These are phyloP conservation scores for Eristalinus sepulchralis DNA, from an alignment of 2,888 invertebrate species.

Conservation along the genomic window DNA sequence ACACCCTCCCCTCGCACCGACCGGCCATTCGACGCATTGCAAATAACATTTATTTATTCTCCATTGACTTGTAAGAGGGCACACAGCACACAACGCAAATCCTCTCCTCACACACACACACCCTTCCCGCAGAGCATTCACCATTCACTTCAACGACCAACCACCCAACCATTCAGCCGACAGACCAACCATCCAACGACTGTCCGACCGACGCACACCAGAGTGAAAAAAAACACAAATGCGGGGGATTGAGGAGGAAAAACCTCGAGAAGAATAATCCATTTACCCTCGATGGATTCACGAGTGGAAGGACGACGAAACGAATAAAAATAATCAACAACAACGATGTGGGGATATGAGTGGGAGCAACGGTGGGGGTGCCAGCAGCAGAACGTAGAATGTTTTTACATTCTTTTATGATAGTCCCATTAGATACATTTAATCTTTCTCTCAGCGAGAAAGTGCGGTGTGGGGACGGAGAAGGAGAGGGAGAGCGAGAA, in stretches of 20 bases:
- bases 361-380: slow-evolving; percentile 47
- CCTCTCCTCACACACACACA: no score
- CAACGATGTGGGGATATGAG: slow-evolving; percentile 38
- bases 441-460: slow-evolving; percentile 51
- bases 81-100: slow-evolving; percentile 1
- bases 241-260: neutral
- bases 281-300: slow-evolving; percentile 58
- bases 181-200: neutral
- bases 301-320: slow-evolving; percentile 37
- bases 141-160: neutral
- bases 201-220: neutral
- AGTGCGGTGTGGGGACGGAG: neutral
- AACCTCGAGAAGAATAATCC: slow-evolving; percentile 57
- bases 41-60: slow-evolving; percentile 71
- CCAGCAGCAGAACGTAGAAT: slow-evolving; percentile 56
- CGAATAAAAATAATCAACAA: slow-evolving; percentile 59
- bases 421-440: slow-evolving; percentile 71
- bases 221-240: slow-evolving; percentile 9
- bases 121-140: neutral
- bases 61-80: slow-evolving; percentile 68
- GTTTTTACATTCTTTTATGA: slow-evolving; percentile 71
- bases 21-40: slow-evolving; percentile 32
- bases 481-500: neutral
- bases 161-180: neutral
- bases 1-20: neutral